A percentile compares a stretch with the other conserved stretches of the same genome.
Evolutionary conservation across 2,113 vertebrate species (phyloP).

Genomic region (Dasyprocta punctata): DNA sequence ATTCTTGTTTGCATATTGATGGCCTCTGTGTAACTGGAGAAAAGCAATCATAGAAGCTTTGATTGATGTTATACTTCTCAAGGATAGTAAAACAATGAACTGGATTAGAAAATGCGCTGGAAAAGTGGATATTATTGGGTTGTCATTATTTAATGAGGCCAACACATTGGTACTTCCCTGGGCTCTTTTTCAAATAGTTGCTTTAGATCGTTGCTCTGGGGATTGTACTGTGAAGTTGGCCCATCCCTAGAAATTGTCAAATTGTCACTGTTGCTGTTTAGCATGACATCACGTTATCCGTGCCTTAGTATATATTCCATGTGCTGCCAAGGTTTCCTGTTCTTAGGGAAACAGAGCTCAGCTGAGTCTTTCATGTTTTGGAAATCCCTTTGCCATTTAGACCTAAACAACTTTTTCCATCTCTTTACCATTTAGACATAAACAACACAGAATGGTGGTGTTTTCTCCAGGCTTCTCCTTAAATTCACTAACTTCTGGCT

Average conservation of each 20-base stretch:
- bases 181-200: background rate
- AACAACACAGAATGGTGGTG: background rate
- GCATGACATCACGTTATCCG: background rate
- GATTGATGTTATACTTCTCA: background rate
- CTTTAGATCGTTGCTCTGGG: background rate
- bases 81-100: background rate
- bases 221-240: background rate
- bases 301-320: background rate
- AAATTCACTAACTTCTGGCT: background rate
- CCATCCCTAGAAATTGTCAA: background rate
- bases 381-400: background rate
- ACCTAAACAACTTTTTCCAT: background rate
- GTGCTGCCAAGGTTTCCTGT: background rate
- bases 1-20: background rate
- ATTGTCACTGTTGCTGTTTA: background rate
- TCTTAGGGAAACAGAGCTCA: background rate
- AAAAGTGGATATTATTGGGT: background rate
- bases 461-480: conserved; percentile 24
- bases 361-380: background rate
- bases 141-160: background rate
- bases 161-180: background rate
- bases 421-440: background rate
- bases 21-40: background rate
- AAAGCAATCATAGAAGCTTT: background rate
- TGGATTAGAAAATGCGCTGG: background rate